Conservation (phyloP, 2,888 invertebrate species). For the Pantelozetes paolii region DNA sequence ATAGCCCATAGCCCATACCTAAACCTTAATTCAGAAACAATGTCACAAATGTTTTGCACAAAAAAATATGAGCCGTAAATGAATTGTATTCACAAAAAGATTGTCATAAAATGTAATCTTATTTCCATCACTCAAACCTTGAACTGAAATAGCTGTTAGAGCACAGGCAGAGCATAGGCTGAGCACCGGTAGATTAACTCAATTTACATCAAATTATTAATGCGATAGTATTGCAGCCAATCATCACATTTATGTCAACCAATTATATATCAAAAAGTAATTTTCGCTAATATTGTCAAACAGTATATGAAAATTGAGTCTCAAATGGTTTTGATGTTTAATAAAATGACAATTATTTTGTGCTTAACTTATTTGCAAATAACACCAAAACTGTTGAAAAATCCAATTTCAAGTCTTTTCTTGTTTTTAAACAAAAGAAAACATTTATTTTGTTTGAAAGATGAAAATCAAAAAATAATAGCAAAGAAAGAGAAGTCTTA, state of each 20-base stretch:
- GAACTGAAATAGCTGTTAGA: too few species aligned
- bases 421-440: background rate
- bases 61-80: constrained; percentile 29
- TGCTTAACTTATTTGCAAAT: background rate
- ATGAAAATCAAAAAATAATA: background rate
- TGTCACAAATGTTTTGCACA: background rate
- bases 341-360: too few species aligned
- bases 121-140: background rate
- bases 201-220: constrained; percentile 4
- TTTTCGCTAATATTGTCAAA: too few species aligned
- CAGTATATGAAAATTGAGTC: too few species aligned
- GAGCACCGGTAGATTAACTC: background rate
- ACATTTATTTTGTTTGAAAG: background rate
- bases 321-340: too few species aligned
- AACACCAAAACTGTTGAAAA: background rate
- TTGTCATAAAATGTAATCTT: constrained; percentile 5
- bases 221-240: background rate
- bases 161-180: too few species aligned
- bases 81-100: constrained; percentile 17
- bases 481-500: background rate
- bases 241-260: background rate
- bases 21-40: background rate
- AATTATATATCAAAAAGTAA: background rate
- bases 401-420: background rate
- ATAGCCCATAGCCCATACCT: too few species aligned